Base-by-base conservation (phyloP, 2,113 vertebrate species). In the Astatoreochromis straeleni region DNA sequence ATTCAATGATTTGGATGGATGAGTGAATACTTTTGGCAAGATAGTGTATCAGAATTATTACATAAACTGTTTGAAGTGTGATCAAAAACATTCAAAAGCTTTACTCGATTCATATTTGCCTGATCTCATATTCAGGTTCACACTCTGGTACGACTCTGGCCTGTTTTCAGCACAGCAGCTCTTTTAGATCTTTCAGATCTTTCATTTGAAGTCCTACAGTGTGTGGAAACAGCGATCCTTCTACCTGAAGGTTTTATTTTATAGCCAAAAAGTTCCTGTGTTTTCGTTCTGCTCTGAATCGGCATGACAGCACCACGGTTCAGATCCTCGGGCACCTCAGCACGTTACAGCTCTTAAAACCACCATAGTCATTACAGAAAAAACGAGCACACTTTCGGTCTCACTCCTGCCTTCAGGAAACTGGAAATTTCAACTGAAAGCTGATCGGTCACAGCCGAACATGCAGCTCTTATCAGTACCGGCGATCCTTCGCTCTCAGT, bases 351-450 rank as follows among this genome's bases (percentile, higher is more conserved):
- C 21, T 45, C 21, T 1, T 45, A 26, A 45, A 70, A 40, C 35
- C 35, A 6, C 19, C 33, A 2, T 14, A 33, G 11, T 24, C 54
- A 26, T 55, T 26, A 55, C 24, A 7, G 10, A 65, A 0, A n/a
- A 0, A 13, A 70, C 7, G 3, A 24, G 63, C n/a, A 70, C 35
- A 21, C 35, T 1, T 21, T 9, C 7, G 0, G 63, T 70, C 35
- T 68, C 63, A 13, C 33, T 68, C 19, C 2, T 21, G 19, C 7
- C 63, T 4, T 38, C n/a, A 14, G 11, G 35, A 70, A 70, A 10
- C 68, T 45, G 40, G 13, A 73, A 26, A 45, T 26, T 45, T 70
- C 7, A 70, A 24, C 38, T 73, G 21, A 29, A 29, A 29, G 1
- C 68, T 19, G 68, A 45, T 73, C 4, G 4, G 24, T 47, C 68